Conservation (phyloP, 2,113 vertebrate genomes). For the Arenaria interpres region DNA sequence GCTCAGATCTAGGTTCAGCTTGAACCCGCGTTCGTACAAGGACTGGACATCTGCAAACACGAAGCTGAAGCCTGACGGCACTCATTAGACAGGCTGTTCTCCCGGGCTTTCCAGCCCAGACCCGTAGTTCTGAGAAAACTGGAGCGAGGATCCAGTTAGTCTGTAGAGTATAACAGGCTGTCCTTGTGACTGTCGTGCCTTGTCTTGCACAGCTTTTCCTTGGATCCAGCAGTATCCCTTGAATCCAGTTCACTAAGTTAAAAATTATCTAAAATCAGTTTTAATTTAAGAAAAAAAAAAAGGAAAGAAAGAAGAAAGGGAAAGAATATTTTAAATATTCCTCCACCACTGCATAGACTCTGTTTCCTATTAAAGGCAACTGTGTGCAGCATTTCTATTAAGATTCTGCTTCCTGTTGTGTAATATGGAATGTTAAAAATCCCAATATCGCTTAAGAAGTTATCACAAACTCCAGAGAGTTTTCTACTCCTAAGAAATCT, state of each 20-base stretch:
- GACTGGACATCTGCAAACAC: neutral
- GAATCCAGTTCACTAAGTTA: neutral
- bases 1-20: neutral
- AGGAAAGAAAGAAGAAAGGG: neutral
- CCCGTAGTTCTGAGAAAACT: neutral
- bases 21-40: neutral
- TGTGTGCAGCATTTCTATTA: constrained; percentile 1
- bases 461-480: constrained; percentile 35
- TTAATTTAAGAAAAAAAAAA: neutral
- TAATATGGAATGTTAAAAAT: constrained; percentile 65
- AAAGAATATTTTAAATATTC: neutral
- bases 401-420: constrained; percentile 57
- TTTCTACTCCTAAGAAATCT: constrained; percentile 52
- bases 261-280: neutral
- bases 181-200: neutral
- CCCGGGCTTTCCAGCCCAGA: neutral
- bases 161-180: neutral
- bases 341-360: neutral
- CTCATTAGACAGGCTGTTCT: neutral
- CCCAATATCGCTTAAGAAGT: neutral
- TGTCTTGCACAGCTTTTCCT: neutral
- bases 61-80: neutral
- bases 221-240: neutral
- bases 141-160: neutral
- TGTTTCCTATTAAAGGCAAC: constrained; percentile 50